phyloP scores from a whole-genome alignment of 2,797 vertebrate species.

The Clarias pachynema region DNA sequence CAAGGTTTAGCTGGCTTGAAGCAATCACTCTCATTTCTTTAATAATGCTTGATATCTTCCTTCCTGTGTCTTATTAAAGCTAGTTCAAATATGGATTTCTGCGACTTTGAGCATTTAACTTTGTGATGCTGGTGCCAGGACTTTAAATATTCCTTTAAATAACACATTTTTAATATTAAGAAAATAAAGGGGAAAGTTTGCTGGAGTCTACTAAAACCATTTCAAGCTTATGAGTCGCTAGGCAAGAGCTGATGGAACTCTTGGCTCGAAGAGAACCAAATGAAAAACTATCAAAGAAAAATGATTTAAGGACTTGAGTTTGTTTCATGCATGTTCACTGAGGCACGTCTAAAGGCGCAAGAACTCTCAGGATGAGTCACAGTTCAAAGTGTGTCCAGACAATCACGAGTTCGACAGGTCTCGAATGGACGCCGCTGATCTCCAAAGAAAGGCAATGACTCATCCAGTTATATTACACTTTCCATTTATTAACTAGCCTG shows the following conservation, averaged over 20 bases:
- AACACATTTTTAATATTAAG: background rate
- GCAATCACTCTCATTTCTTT: background rate
- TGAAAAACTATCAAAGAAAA: background rate
- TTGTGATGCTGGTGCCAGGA: background rate
- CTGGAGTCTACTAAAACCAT: background rate
- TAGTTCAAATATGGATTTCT: background rate
- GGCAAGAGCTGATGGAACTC: background rate
- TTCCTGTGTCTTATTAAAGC: constrained; percentile 11
- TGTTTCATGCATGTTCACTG: background rate
- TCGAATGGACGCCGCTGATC: background rate
- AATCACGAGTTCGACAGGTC: constrained; percentile 2
- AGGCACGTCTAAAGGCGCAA: constrained; percentile 25
- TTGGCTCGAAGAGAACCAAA: background rate
- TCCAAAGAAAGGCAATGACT: constrained; percentile 27
- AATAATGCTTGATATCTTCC: background rate
- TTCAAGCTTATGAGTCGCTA: background rate
- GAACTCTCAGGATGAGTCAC: constrained; percentile 36
- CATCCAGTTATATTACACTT: constrained; percentile 4
- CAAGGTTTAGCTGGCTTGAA: background rate
- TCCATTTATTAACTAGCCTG: constrained; percentile 14
- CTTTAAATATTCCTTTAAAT: too few relatives aligned
- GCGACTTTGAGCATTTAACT: background rate
- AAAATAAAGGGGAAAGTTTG: background rate
- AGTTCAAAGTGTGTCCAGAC: constrained; percentile 43
- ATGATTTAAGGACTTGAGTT: background rate